A percentile compares a stretch with the other conserved stretches of the same genome.
phyloP scores from a whole-genome alignment of 2,888 invertebrate species.

The Strigamia crassipes region DNA sequence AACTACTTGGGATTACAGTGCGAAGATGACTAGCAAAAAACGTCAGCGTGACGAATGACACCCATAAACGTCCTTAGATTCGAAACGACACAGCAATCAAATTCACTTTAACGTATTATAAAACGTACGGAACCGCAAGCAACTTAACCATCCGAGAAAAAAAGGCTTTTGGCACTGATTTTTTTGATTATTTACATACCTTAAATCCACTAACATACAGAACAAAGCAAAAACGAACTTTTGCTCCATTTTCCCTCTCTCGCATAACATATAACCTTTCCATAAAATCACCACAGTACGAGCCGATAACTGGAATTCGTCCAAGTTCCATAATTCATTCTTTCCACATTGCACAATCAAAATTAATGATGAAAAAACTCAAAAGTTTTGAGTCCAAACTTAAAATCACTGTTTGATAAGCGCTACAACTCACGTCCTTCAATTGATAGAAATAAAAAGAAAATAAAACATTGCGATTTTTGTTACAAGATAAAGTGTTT shows the following conservation, averaged over 20 bases:
- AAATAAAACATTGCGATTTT: not conserved
- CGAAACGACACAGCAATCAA: not conserved
- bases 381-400: not conserved
- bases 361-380: constrained; percentile 31
- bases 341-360: not conserved
- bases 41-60: constrained; percentile 5
- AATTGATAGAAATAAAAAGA: not conserved
- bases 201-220: not conserved
- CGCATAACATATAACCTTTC: not conserved
- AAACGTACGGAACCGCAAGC: not conserved
- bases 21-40: constrained; percentile 11
- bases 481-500: not conserved
- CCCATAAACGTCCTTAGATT: not conserved
- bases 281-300: not conserved
- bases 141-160: not conserved
- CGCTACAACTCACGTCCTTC: not conserved
- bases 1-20: not conserved
- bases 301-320: constrained; percentile 31
- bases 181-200: constrained; percentile 10
- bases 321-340: constrained; percentile 26
- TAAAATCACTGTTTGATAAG: not conserved
- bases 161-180: not conserved
- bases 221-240: not conserved
- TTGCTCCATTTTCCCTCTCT: not conserved
- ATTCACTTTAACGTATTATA: not conserved